Conservation (phyloP, 2,888 invertebrate species). For the Unio pictorum region DNA sequence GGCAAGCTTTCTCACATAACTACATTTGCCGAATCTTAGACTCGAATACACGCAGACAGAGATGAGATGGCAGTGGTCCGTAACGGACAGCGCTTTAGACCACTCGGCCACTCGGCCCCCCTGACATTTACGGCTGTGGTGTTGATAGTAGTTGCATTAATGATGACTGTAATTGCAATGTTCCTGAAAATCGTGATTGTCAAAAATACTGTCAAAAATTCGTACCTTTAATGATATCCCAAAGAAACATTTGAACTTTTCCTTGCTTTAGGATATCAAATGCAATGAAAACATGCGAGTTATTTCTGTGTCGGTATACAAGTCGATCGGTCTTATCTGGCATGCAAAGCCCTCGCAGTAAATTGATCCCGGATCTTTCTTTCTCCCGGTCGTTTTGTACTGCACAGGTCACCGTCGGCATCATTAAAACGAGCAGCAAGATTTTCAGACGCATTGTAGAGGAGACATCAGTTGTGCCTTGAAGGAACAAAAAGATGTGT, state of each 20-base stretch:
- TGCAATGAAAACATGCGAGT: constrained; percentile 34
- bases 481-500: too few species aligned
- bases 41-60: too few species aligned
- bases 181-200: background rate
- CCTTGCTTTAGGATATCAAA: constrained; percentile 39
- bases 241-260: constrained; percentile 35
- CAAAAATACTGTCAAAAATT: background rate
- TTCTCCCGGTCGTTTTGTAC: too few species aligned
- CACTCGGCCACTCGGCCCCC: too few species aligned
- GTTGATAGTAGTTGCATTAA: background rate
- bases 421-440: too few species aligned
- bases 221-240: constrained; percentile 39
- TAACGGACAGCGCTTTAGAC: too few species aligned
- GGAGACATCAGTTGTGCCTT: too few species aligned
- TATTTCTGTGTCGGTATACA: constrained; percentile 39
- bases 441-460: too few species aligned
- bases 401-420: too few species aligned
- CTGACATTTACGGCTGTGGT: background rate
- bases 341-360: constrained; percentile 37
- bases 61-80: too few species aligned
- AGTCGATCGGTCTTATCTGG: constrained; percentile 35
- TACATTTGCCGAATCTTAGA: too few species aligned
- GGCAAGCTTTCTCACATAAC: too few species aligned
- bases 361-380: constrained; percentile 16
- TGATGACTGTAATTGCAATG: background rate